Conservation (phyloP, 2,888 invertebrate species). For the Odontomyia ornata region DNA sequence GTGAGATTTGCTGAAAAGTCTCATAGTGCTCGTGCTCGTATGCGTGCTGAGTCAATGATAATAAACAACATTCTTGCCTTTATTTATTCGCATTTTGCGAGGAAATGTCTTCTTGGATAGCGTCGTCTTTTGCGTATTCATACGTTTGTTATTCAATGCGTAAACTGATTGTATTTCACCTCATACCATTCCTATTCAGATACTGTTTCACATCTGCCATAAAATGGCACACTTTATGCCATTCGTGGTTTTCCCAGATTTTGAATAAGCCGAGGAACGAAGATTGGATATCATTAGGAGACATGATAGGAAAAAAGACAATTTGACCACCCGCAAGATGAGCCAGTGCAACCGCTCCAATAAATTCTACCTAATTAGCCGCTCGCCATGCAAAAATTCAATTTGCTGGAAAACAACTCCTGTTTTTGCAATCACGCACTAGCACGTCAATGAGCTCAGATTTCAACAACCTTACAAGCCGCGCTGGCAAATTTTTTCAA, state of each 20-base stretch:
- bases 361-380: neutral
- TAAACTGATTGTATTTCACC: neutral
- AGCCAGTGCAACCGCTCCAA: neutral
- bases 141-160: neutral
- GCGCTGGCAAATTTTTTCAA: neutral
- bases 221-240: too few species aligned
- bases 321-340: neutral
- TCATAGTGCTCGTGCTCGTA: neutral
- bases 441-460: neutral
- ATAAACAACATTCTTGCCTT: slow-evolving; percentile 5
- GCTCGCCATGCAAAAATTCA: neutral
- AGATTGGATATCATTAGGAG: too few species aligned
- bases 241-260: too few species aligned
- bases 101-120: neutral
- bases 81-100: neutral
- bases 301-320: neutral
- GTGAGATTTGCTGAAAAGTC: neutral
- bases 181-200: neutral
- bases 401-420: neutral
- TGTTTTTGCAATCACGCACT: neutral
- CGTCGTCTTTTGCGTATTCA: neutral
- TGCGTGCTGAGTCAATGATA: slow-evolving; percentile 12
- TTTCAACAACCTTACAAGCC: neutral
- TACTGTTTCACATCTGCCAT: neutral
- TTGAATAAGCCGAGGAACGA: too few species aligned